Base-by-base conservation (phyloP, 2,113 vertebrate species). In the Rissa tridactyla region DNA sequence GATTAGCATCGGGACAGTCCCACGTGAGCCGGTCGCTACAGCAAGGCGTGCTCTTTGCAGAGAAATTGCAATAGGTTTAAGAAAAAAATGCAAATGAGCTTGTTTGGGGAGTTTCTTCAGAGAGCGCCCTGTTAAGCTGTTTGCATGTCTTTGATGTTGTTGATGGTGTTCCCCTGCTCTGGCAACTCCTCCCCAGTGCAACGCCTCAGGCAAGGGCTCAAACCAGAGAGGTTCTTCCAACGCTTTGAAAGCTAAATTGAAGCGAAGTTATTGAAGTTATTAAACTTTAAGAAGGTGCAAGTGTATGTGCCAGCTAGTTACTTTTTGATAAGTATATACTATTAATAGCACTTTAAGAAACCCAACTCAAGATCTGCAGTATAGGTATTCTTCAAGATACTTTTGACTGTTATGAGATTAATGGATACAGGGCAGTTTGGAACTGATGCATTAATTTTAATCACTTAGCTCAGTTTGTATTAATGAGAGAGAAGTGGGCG, bases 391-490 rank as follows among this genome's bases (percentile, higher is more conserved):
- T 94, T 96, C 76, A 86, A 14, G 20, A 73, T 44, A n/a, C 40
- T 92, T 93, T 94, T 75, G 86, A 93, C 84, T 95, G 44, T 85
- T 89, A 88, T 47, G 96, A 81, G 82, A 95, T 96, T 97, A 95
- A 96, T 93, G 95, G 96, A 85, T 86, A 94, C 1, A 36, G 91
- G 75, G 62, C 78, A 92, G 87, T 93, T 95, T 96, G 94, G 90
- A 97, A 79, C 80, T 51, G 80, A 16, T 61, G 47, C 92, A 94
- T 72, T 30, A 95, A 96, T 96, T 96, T 97, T 96, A 97, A 88
- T 96, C 92, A 84, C 71, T 94, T 87, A 76, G 27, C 38, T 91
- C 96, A 27, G 80, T 93, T 96, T 92, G 68, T 51, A 86, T 84
- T 96, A 97, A 96, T 96, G 92, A 96, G 77, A 92, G 69, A 90